Evolutionary conservation across 2,888 invertebrate species (phyloP).

Genomic region (Cryptocephalus primarius): DNA sequence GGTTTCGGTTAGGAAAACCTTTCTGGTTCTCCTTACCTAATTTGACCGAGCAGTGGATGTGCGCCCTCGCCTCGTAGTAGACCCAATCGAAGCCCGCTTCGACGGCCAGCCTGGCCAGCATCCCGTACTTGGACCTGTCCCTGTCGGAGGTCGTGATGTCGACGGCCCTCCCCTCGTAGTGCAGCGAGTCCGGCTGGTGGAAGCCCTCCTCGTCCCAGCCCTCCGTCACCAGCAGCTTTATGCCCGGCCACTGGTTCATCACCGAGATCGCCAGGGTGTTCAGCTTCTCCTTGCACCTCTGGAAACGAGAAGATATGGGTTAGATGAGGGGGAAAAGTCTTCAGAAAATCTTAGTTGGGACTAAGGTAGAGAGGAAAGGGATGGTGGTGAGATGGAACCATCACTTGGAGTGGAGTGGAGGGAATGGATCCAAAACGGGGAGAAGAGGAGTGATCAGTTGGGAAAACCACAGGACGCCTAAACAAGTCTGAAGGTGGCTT

Average conservation of each 20-base stretch:
- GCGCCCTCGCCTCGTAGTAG: constrained; percentile 86
- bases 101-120: constrained; percentile 89
- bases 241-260: constrained; percentile 98
- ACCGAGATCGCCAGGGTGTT: constrained; percentile 91
- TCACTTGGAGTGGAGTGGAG: no score
- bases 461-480: no score
- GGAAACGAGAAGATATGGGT: constrained; percentile 40
- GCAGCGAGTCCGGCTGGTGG: constrained; percentile 72
- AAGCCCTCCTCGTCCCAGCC: constrained; percentile 88
- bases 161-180: constrained; percentile 94
- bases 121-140: constrained; percentile 87
- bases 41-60: constrained; percentile 95
- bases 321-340: background rate
- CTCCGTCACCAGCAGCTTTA: constrained; percentile 83
- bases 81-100: constrained; percentile 99
- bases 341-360: no score
- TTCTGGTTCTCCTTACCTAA: constrained; percentile 65
- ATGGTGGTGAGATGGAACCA: no score
- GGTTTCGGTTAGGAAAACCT: no score
- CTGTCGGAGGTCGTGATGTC: constrained; percentile 92
- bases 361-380: no score
- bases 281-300: constrained; percentile 93
- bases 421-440: no score
- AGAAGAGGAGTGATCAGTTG: no score
- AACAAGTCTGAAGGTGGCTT: no score